Evolutionary conservation across 2,113 vertebrate species (phyloP).

Genomic region (Anguilla rostrata): DNA sequence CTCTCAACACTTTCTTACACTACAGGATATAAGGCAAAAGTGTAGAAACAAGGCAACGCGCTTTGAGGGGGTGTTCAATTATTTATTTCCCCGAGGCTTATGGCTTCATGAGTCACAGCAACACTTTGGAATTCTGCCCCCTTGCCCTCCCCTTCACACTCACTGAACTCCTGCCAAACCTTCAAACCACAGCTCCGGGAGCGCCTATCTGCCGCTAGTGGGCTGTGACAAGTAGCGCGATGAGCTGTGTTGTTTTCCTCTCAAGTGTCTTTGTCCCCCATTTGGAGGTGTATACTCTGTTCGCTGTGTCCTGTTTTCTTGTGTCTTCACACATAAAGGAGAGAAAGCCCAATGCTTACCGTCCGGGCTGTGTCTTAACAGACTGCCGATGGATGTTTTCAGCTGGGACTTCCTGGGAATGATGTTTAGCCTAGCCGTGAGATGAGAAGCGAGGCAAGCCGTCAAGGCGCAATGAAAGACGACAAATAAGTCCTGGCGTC

Average conservation of each 20-base stretch:
- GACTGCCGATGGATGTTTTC: background rate
- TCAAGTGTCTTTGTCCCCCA: background rate
- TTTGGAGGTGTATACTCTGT: background rate
- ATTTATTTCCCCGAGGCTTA: slow-evolving; percentile 73
- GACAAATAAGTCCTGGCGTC: no score
- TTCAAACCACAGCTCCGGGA: slow-evolving; percentile 46
- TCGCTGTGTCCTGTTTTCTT: background rate
- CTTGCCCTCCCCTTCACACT: slow-evolving; percentile 55
- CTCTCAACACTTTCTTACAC: background rate
- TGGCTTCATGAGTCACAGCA: slow-evolving; percentile 70
- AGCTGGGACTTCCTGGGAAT: no score
- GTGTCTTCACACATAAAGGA: background rate
- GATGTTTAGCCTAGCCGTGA: background rate
- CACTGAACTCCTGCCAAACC: slow-evolving; percentile 52
- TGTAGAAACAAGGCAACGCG: slow-evolving; percentile 64
- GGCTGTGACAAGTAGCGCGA: background rate
- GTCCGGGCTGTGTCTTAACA: background rate
- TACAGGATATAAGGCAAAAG: slow-evolving; percentile 51
- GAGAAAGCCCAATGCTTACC: background rate
- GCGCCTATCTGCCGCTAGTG: background rate
- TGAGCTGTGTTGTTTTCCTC: background rate
- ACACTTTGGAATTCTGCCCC: slow-evolving; percentile 65
- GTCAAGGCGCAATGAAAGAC: background rate
- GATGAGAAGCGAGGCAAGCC: slow-evolving; percentile 1
- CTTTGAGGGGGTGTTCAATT: slow-evolving; percentile 75